Evolutionary conservation across 2,888 invertebrate genomes (phyloP), one percentile per base, ranked within the genome.

Genomic region (Halocaridina rubra): DNA sequence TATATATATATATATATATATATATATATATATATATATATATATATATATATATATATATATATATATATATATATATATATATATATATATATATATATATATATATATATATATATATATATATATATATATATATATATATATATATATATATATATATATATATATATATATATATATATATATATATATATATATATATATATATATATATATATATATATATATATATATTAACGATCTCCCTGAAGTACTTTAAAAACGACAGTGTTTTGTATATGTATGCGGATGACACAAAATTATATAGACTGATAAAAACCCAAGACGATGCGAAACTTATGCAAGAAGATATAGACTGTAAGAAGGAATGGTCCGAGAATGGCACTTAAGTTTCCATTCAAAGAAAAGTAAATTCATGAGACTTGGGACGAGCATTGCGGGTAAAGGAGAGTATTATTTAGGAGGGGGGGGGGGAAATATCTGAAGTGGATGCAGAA

Each of bases 61-160:
- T 61, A 61, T 61, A 61, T 61, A 61, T 61, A 61, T 61, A 61
- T 61, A 61, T 61, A 61, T 61, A 61, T 61, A 61, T 61, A 61
- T 61, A 61, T 61, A 61, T 61, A 61, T 61, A 61, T 61, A 61
- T 61, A 69, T 24, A 69, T 29, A 69, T 29, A 27, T 29, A 27
- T 29, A 27, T 8, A 27, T 29, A 69, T 29, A 27, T 29, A 69
- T 29, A 69, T 29, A 69, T 29, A 69, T 24, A 69, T 29, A 69
- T 24, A 69, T 29, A 69, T 29, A 69, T 29, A 69, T 69, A 69
- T 69, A 27, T 69, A 69, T 69, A 69, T 69, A 69, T 69, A 69
- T 69, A 69, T 69, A 69, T 69, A 69, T 69, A 69, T 69, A 69
- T 69, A 69, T 69, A 69, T 29, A 69, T 69, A 29, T 69, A 29